Evolutionary conservation across 1,140 invertebrate species (phyloP), one percentile per base, ranked within the genome.

Genomic region (Drosophila oshimai): DNA sequence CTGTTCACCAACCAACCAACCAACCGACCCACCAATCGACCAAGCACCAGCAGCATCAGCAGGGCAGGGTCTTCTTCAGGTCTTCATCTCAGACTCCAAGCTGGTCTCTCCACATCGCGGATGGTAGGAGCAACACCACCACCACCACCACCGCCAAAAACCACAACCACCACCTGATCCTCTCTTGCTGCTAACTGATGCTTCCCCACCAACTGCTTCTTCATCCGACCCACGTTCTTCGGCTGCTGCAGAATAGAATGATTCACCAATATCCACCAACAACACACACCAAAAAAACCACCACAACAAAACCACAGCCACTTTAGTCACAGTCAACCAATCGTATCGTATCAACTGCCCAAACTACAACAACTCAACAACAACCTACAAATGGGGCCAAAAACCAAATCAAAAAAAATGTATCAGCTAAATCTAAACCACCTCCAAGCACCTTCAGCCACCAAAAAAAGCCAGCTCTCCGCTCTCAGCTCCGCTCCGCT

Each of bases 151-250:
- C 65, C 57, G 45, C 51, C 46, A 54, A 37, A 36, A 39, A 71
- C 61, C 46, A 53, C 62, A 55, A 31, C 39, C 57, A 49, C 44
- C 42, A 62, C 58, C 55, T 55, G 67, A 54, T 49, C 68, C 47
- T 44, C 58, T 57, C 31, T 47, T 44, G 44, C 74, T 64, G 65
- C 62, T 64, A 57, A 61, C 58, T 73, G 64, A 74, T 60, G 61
- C 42, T 64, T 39, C 33, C 47, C 71, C 26, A 62, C 71, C 64
- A 53, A 61, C 74, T 58, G 75, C 77, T 83, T 80, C 65, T 80
- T 55, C 57, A 68, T 68, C 26, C 61, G 31, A 65, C 15, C 61
- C 60, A 31, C 41, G 57, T 65, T 65, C 65, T 70, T 55, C 68
- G 57, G 53, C 65, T 70, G 51, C 67, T 58, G 65, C 64, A 64